Base-by-base conservation (phyloP, 2,888 invertebrate species). In the Baronia brevicornis region DNA sequence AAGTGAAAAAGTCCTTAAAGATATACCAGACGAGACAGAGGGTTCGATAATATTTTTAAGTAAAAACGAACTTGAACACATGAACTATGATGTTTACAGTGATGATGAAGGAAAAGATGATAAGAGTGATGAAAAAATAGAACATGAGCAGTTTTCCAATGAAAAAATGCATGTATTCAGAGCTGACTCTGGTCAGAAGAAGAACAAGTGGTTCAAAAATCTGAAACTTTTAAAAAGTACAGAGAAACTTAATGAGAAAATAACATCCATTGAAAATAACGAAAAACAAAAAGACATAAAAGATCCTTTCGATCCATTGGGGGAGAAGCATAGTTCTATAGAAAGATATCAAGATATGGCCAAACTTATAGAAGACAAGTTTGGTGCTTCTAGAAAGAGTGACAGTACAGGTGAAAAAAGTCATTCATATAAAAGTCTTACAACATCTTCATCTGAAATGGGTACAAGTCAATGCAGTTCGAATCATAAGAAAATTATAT, bases 331-430 rank as follows among this genome's bases (percentile, higher is more conserved):
- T 44, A 87, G 88, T 66, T 90, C 90, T 38, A 90, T 90, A 61
- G 90, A 90, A 52, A 77, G 90, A 25, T 90, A 90, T 43, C 89
- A 90, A 57, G 90, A 90, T 46, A 90, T 90, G 90, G 87, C 90
- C 3, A 90, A 90, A 56, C 68, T 90, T 35, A 85, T 90, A 41
- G 90, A 90, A 59, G 90, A 90, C 46, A 85, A 87, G 48, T 90
- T 90, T 41, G 89, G 90, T 1, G 84, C 63, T 24, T 43, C 67
- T 4, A 65, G 77, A 30, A 84, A 80, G 39, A 75, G 68, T 36
- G 84, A 85, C 35, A 72, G 78, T 1, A 80, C 79, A 1, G 70
- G 82, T 4, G 85, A 84, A 42, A 85, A 84, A 30, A 82, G 82
- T 48, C 78, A 85, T 52, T 85, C 85, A 1, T 85, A 85, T 40